Percentiles rank a stretch among this genome's conserved stretches.
phyloP scores from a whole-genome alignment of 2,113 vertebrate species.

The Puntigrus tetrazona region DNA sequence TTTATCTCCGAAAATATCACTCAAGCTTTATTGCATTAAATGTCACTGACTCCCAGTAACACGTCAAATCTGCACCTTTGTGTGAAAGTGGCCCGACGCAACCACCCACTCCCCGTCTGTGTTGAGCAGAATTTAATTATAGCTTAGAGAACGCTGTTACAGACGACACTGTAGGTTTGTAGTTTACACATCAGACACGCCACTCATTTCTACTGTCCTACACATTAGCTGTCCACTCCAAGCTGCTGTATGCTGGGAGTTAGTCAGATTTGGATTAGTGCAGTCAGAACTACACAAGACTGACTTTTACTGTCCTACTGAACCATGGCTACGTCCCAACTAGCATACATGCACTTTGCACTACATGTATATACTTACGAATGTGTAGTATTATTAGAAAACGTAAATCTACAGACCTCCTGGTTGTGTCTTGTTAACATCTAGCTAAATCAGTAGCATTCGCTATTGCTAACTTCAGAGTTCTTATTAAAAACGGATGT shows the following conservation, averaged over 20 bases:
- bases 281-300: not conserved
- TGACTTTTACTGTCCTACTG: not conserved
- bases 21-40: constrained; percentile 1
- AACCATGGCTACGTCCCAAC: not conserved
- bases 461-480: too few relatives aligned
- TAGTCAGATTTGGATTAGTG: not conserved
- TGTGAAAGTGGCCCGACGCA: not conserved
- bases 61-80: not conserved
- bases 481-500: too few relatives aligned
- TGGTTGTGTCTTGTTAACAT: too few relatives aligned
- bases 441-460: too few relatives aligned
- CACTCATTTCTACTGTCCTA: not conserved
- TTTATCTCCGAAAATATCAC: not conserved
- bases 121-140: not conserved
- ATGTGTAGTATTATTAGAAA: not conserved
- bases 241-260: not conserved
- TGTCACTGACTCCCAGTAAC: constrained; percentile 14
- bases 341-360: not conserved
- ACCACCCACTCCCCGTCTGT: constrained; percentile 3
- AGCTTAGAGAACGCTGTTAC: not conserved
- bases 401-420: too few relatives aligned
- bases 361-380: not conserved
- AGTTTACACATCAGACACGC: constrained; percentile 12
- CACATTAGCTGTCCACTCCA: not conserved
- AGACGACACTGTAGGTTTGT: not conserved